Evolutionary conservation across 1,140 invertebrate genomes (phyloP).

Genomic region (Drosophila micromelanica): DNA sequence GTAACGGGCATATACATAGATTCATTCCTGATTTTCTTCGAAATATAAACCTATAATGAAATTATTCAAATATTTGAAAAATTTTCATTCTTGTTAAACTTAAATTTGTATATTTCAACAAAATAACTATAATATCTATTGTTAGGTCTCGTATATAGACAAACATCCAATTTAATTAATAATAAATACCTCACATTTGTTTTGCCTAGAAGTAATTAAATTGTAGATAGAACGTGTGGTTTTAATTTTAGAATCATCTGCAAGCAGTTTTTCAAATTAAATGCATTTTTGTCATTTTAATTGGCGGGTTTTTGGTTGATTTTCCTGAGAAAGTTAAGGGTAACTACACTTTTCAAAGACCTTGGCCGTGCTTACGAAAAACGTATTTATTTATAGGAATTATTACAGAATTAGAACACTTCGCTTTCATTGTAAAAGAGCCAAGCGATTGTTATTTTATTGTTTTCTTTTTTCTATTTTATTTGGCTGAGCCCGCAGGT

Average conservation of each 20-base stretch:
- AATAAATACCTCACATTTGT: constrained; percentile 37
- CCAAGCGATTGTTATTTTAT: constrained; percentile 12
- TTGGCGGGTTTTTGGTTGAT: constrained; percentile 11
- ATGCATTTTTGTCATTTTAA: constrained; percentile 22
- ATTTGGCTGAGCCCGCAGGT: constrained; percentile 3
- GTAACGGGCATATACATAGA: constrained; percentile 2
- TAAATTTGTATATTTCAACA: too few relatives aligned
- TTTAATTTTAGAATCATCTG: constrained; percentile 28
- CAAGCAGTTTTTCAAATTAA: constrained; percentile 21
- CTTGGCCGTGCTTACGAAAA: constrained; percentile 38
- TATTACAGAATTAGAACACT: constrained; percentile 47
- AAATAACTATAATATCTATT: too few relatives aligned
- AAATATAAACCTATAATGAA: background rate
- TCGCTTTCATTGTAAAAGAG: constrained; percentile 37
- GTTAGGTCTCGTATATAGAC: background rate
- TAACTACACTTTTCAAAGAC: constrained; percentile 15
- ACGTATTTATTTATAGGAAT: constrained; percentile 29
- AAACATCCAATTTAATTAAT: constrained; percentile 25
- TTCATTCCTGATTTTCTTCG: background rate
- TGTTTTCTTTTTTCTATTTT: background rate
- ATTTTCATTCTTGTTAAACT: too few relatives aligned
- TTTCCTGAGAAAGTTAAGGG: constrained; percentile 31
- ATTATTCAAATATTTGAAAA: too few relatives aligned
- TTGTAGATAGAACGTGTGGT: constrained; percentile 11
- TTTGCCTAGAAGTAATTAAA: constrained; percentile 30